Evolutionary conservation across 2,888 invertebrate species (phyloP), one percentile per base, ranked within the genome.

Genomic region (Lypha dubia): DNA sequence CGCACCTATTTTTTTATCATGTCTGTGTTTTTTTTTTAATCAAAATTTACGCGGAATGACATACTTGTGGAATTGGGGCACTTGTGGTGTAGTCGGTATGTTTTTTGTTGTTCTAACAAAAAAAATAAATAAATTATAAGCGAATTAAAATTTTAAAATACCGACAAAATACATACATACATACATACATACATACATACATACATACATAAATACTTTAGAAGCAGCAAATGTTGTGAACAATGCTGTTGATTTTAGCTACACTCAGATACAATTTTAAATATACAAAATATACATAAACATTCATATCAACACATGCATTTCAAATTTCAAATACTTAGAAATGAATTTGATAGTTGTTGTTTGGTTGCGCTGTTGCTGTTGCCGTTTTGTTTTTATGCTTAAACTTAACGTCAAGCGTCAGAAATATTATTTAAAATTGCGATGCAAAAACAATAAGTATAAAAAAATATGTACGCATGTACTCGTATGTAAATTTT

Each of bases 71-170:
- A 91, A 91, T 86, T 91, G 90, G 91, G 91, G 90, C 91, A 91
- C 91, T 91, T 91, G 91, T 91, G n/a, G 91, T 91, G 91, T 91
- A 91, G n/a, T n/a, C n/a, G n/a, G 87, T 87, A 84, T 62, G 20
- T 35, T 22, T 53, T 49, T 32, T 17, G 46, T 3, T 35, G 15
- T 35, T 24, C 1, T 13, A 49, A n/a, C 9, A n/a, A 6, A 17
- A 8, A 68, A 60, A 56, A n/a, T n/a, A n/a, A n/a, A n/a, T n/a
- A n/a, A n/a, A n/a, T n/a, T n/a, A n/a, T n/a, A 46, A 58, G 38
- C n/a, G 22, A 75, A 32, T 13, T n/a, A 44, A 74, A 32, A 15
- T 13, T 3, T 62, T 20, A 63, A 41, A 62, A 35, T 35, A 24
- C 17, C 15, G 28, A 51, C 38, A 28, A 7, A 62, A 49, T 6